A percentile compares a stretch with the other conserved stretches of the same genome.
Evolutionary conservation across 2,797 vertebrate species (phyloP).

Genomic region (Diceros bicornis): DNA sequence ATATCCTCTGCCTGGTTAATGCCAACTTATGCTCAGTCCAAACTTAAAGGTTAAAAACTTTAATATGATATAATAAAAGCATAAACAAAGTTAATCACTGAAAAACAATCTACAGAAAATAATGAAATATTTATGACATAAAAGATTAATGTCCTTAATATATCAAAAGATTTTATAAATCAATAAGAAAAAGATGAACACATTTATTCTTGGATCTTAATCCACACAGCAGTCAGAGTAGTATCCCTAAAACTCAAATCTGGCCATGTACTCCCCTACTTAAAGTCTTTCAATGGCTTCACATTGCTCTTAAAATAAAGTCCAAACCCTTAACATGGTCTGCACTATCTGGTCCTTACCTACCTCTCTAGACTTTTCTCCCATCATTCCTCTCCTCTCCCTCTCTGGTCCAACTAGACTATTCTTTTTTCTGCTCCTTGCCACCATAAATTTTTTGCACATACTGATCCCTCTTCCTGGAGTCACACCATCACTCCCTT

Average conservation of each 20-base stretch:
- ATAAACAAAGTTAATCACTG: neutral
- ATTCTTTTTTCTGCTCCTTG: neutral
- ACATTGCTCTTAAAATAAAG: neutral
- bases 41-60: slow-evolving; percentile 22
- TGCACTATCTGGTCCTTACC: neutral
- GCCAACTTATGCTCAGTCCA: neutral
- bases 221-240: neutral
- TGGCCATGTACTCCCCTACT: neutral
- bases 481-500: neutral
- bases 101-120: neutral
- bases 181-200: slow-evolving; percentile 5
- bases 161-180: slow-evolving; percentile 7
- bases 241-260: neutral
- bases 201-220: neutral
- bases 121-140: neutral
- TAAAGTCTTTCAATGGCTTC: neutral
- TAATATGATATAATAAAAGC: neutral
- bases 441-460: neutral
- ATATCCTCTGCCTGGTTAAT: neutral
- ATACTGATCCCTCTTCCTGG: neutral
- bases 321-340: neutral
- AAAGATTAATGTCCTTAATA: neutral
- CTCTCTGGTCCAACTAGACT: neutral
- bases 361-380: neutral
- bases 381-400: too few relatives aligned